phyloP scores from a whole-genome alignment of 2,797 vertebrate species.

The Melanotaenia maccullochi region DNA sequence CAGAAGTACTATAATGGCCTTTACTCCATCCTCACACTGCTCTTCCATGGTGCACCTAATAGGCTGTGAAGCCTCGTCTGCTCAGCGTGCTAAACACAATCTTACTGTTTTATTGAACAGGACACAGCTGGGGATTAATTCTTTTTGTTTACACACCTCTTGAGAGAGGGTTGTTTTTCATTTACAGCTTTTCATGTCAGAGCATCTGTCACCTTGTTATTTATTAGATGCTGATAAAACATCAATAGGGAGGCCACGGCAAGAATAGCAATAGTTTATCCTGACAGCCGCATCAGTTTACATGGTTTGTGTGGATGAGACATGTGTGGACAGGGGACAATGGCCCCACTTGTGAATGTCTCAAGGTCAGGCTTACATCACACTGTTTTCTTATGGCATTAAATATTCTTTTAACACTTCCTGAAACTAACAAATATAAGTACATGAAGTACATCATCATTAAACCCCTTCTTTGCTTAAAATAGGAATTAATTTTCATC shows the following conservation, averaged over 20 bases:
- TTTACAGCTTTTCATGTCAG: conserved; percentile 41
- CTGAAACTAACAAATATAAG: background rate
- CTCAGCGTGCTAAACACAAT: conserved; percentile 20
- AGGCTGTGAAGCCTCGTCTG: conserved; percentile 28
- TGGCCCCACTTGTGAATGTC: conserved; percentile 16
- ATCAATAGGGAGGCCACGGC: conserved; percentile 27
- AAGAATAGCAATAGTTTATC: conserved; percentile 20
- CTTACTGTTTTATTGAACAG: conserved; percentile 38
- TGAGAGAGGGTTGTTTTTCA: conserved; percentile 25
- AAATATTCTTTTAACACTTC: background rate
- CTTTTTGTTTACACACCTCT: conserved; percentile 39
- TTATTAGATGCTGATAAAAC: conserved; percentile 60
- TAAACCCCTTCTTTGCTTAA: background rate
- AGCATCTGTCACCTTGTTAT: conserved; percentile 52
- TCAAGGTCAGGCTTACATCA: conserved; percentile 23
- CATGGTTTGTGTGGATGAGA: conserved; percentile 56
- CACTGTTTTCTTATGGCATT: conserved; percentile 4
- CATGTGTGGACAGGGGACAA: conserved; percentile 20
- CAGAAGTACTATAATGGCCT: conserved; percentile 23
- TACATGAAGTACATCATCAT: background rate
- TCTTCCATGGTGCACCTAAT: conserved; percentile 39
- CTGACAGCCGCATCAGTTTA: conserved; percentile 44
- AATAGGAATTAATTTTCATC: conserved; percentile 19
- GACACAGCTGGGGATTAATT: conserved; percentile 31
- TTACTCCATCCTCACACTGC: conserved; percentile 3